Evolutionary conservation across 1,140 invertebrate species (phyloP), one percentile per base, ranked within the genome.

Genomic region (Teleogryllus occipitalis): DNA sequence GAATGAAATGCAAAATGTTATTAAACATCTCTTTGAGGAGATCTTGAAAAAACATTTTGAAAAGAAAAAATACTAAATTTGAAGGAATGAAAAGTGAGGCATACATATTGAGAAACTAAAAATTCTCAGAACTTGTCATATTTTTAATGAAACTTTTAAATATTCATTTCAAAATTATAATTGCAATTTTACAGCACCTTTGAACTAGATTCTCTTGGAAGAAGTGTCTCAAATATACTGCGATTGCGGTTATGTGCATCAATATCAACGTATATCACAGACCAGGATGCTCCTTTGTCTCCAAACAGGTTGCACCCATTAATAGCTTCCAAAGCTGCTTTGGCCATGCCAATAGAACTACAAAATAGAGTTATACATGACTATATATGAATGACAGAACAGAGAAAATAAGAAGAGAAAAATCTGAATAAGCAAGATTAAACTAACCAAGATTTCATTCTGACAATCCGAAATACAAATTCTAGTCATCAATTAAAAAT

Each of bases 301-400:
- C 98, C 98, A 89, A 98, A 99, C 79, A 99, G 88, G 88, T 99
- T 99, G 83, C 97, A 98, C 1, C 98, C 98, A 87, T 99, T 99
- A 8, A 99, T 97, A 7, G 97, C 96, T 90, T 99, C 98, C 54
- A 99, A 86, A 1, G 98, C 98, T 81, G 98, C 96, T 88, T 99
- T 99, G 2, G 97, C 97, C 92, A 99, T 95, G 15, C 97, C 95
- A 82, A 93, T 92, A 8, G 91, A 92, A 84, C 91, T 91, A 83
- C 79, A 82, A 81, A 39, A 80, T 81, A 78, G 77, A 80, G 75
- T 47, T 78, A 80, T 8, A 79, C 8, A 2, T 14, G 8, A 78
- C 10, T 18, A 3, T 3, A 3, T 3, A 18, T 76, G 46, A 76
- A 7, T 76, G 14, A 22, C 12, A 76, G 22, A 22, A 27, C 14